These are phyloP conservation scores for Synanceia verrucosa DNA, from an alignment of 2,797 vertebrate genomes.

Conservation along the genomic window DNA sequence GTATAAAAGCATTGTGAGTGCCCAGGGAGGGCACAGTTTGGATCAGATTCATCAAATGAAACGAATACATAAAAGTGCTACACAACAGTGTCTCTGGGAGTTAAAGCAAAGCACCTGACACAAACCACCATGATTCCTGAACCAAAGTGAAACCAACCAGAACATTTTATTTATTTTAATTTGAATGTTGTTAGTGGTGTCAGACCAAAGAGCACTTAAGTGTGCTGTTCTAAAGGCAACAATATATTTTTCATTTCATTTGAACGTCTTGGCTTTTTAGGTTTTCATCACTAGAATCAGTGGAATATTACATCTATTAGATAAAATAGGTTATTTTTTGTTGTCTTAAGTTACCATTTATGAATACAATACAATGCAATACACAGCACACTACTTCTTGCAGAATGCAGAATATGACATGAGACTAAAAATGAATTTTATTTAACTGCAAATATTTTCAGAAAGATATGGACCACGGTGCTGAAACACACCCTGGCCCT, in stretches of 20 bases:
- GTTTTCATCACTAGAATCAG: background rate
- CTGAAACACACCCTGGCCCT: background rate
- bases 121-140: background rate
- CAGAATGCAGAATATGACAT: too few relatives aligned
- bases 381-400: too few relatives aligned
- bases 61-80: background rate
- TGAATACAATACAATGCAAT: too few relatives aligned
- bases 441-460: background rate
- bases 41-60: background rate
- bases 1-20: slow-evolving; percentile 26
- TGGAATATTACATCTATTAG: too few relatives aligned
- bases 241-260: background rate
- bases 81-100: background rate
- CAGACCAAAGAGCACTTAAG: background rate
- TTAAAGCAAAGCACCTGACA: background rate
- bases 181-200: background rate
- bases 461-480: background rate
- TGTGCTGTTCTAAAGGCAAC: background rate
- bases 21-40: slow-evolving; percentile 29
- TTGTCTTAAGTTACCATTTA: background rate
- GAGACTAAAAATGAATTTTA: too few relatives aligned
- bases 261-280: background rate
- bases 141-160: background rate
- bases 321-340: too few relatives aligned
- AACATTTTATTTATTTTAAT: background rate